Evolutionary conservation across 2,797 vertebrate species (phyloP).

Genomic region (Lophotriccus pileatus): DNA sequence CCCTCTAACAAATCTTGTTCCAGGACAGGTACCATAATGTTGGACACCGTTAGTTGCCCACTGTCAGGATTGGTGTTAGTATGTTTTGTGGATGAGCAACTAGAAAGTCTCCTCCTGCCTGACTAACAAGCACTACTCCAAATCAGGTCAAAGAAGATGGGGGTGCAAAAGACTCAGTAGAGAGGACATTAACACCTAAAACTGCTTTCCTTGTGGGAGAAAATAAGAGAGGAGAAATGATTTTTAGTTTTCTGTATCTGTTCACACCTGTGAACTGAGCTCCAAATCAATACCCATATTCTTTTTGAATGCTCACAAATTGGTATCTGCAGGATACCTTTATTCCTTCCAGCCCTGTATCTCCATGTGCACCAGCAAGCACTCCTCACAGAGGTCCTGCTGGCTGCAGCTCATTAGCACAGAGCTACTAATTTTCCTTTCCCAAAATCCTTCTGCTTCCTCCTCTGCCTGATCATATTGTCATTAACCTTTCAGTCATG

Average conservation of each 20-base stretch:
- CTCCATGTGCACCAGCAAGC: neutral
- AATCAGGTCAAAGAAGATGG: neutral
- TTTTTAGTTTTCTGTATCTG: constrained; percentile 15
- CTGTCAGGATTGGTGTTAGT: neutral
- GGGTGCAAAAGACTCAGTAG: neutral
- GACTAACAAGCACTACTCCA: neutral
- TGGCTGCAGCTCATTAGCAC: constrained; percentile 8
- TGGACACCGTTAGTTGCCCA: neutral
- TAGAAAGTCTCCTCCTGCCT: neutral
- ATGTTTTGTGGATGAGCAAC: neutral
- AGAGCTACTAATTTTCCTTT: neutral
- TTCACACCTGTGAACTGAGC: constrained; percentile 31
- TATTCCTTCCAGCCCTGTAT: neutral
- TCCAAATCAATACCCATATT: constrained; percentile 63
- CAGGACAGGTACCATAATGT: neutral
- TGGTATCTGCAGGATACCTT: constrained; percentile 31
- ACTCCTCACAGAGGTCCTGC: neutral
- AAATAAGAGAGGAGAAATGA: neutral
- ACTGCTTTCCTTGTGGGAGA: neutral
- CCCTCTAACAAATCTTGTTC: neutral
- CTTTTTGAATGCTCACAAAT: constrained; percentile 62
- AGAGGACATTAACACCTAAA: constrained; percentile 1
- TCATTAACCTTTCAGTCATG: neutral
- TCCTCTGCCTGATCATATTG: neutral
- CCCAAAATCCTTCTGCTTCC: neutral